These are phyloP conservation scores for Cephus spinipes DNA, from an alignment of 2,888 invertebrate species.

Conservation along the genomic window DNA sequence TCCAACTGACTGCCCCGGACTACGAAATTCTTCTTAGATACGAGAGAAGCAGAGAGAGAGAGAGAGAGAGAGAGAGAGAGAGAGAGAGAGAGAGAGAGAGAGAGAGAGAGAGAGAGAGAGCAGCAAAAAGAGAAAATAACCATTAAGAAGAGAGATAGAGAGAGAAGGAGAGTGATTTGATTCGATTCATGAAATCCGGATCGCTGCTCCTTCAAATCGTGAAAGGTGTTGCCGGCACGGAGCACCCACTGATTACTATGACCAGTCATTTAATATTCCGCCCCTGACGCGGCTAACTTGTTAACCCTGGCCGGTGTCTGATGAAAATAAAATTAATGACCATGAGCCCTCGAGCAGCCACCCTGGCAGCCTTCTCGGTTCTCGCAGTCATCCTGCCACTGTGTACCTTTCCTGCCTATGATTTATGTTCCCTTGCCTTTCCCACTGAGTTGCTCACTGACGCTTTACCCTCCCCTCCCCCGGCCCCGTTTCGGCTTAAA, in stretches of 20 bases:
- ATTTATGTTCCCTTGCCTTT: slow-evolving; percentile 4
- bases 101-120: not conserved
- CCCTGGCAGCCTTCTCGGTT: slow-evolving; percentile 25
- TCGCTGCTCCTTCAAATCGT: not conserved
- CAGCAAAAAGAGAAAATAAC: not conserved
- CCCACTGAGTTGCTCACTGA: not conserved
- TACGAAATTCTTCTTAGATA: not conserved
- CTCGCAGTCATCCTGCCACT: slow-evolving; percentile 8
- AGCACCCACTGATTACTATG: slow-evolving; percentile 33
- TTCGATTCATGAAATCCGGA: not conserved
- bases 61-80: slow-evolving; percentile 7
- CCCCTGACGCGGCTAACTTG: slow-evolving; percentile 34
- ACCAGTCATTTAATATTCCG: slow-evolving; percentile 37
- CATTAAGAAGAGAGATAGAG: not conserved
- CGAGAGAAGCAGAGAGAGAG: slow-evolving; percentile 22
- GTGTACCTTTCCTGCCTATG: slow-evolving; percentile 6
- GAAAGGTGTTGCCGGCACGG: not conserved
- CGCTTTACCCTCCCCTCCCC: not conserved
- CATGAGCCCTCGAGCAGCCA: slow-evolving; percentile 29
- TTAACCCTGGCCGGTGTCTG: slow-evolving; percentile 28
- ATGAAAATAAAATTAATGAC: slow-evolving; percentile 43
- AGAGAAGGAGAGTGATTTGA: not conserved
- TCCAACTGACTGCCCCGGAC: slow-evolving; percentile 9
- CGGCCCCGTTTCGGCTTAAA: not conserved
- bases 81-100: slow-evolving; percentile 2